Evolutionary conservation across 1,140 invertebrate genomes (phyloP).

Genomic region (Hyphantria cunea): DNA sequence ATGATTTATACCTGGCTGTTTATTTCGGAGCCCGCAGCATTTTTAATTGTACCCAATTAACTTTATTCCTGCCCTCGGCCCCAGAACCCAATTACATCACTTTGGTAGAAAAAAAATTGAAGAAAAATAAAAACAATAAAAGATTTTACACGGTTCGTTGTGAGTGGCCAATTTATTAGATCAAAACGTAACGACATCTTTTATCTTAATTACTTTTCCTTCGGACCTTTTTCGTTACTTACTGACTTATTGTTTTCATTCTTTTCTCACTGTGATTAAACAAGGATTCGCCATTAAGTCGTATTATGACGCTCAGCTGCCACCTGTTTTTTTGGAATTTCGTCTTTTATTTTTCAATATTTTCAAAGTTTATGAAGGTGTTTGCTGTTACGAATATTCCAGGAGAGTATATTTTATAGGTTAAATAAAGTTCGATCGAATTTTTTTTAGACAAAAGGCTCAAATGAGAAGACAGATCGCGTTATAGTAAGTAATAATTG

Average conservation of each 20-base stretch:
- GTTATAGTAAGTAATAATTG: too few relatives aligned
- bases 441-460: too few relatives aligned
- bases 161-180: constrained; percentile 19
- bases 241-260: constrained; percentile 21
- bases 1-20: constrained; percentile 18
- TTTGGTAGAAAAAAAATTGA: constrained; percentile 12
- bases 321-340: constrained; percentile 2
- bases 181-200: constrained; percentile 17
- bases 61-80: constrained; percentile 41
- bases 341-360: neutral
- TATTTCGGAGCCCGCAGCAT: constrained; percentile 43
- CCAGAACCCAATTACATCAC: constrained; percentile 41
- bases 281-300: constrained; percentile 18
- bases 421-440: too few relatives aligned
- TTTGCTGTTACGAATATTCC: constrained; percentile 1
- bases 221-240: constrained; percentile 10
- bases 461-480: too few relatives aligned
- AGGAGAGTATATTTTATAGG: neutral
- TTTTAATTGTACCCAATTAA: constrained; percentile 54
- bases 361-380: constrained; percentile 14
- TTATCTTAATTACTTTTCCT: constrained; percentile 22
- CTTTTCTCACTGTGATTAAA: neutral
- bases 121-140: constrained; percentile 19
- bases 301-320: constrained; percentile 7
- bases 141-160: constrained; percentile 14